These are phyloP conservation scores for Zosterops japonicus DNA, from an alignment of 2,113 vertebrate species.

Conservation along the genomic window DNA sequence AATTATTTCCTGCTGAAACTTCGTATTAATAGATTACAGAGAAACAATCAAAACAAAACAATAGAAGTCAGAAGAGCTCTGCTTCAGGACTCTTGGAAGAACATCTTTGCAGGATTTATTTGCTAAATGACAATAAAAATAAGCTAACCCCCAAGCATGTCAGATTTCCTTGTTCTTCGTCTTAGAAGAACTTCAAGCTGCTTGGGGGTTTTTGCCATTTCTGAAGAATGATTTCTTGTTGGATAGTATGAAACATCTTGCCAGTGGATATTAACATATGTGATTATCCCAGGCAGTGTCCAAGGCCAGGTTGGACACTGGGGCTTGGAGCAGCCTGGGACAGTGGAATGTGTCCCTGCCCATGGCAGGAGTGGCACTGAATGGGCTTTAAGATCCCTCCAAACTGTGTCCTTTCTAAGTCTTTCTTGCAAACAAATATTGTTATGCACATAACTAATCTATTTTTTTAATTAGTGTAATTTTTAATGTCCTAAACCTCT, in stretches of 20 bases:
- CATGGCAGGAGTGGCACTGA: background rate
- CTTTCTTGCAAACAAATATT: background rate
- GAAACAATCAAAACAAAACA: background rate
- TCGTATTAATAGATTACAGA: background rate
- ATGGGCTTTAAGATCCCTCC: background rate
- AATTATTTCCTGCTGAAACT: background rate
- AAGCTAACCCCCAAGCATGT: background rate
- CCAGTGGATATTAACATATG: background rate
- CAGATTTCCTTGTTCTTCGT: background rate
- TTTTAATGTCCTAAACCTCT: background rate
- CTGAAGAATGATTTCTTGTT: background rate
- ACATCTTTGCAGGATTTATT: background rate
- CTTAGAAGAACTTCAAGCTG: background rate
- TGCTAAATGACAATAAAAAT: background rate
- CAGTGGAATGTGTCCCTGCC: background rate
- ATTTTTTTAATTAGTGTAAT: background rate
- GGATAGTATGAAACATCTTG: background rate
- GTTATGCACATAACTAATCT: background rate
- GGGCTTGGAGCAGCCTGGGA: background rate
- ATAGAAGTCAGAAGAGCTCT: background rate
- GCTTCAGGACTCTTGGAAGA: background rate
- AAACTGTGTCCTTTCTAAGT: background rate
- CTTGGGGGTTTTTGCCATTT: background rate
- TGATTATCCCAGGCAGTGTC: background rate
- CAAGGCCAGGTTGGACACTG: fast-evolving